These are phyloP conservation scores for Troides helena DNA, from an alignment of 2,888 invertebrate species.

Conservation along the genomic window DNA sequence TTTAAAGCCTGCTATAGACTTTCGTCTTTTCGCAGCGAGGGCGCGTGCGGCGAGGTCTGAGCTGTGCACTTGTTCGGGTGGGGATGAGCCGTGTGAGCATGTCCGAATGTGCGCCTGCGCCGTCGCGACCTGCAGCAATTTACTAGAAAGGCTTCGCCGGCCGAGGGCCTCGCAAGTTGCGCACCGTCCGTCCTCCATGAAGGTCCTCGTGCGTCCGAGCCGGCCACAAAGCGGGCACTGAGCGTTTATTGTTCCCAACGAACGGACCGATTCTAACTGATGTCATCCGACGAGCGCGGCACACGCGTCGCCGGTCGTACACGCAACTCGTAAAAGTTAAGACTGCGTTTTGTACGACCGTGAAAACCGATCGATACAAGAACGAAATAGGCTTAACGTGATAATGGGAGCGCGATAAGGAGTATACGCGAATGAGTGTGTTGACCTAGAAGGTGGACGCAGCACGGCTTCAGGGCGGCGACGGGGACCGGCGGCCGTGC, in stretches of 20 bases:
- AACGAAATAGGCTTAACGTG: slow-evolving; percentile 76
- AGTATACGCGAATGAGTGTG: slow-evolving; percentile 75
- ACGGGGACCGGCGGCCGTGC: slow-evolving; percentile 54
- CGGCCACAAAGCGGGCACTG: slow-evolving; percentile 75
- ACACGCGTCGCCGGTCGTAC: slow-evolving; percentile 66
- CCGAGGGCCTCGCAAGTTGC: slow-evolving; percentile 74
- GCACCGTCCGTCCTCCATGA: slow-evolving; percentile 74
- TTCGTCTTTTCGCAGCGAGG: slow-evolving; percentile 72
- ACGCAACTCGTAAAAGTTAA: slow-evolving; percentile 66
- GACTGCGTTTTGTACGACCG: slow-evolving; percentile 55
- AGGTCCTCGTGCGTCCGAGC: slow-evolving; percentile 72
- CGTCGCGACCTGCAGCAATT: slow-evolving; percentile 73
- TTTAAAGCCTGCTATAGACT: slow-evolving; percentile 70
- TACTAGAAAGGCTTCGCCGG: slow-evolving; percentile 68
- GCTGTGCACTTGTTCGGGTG: slow-evolving; percentile 59
- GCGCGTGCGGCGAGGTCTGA: slow-evolving; percentile 68
- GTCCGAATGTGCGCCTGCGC: slow-evolving; percentile 75
- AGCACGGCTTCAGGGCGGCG: slow-evolving; percentile 70
- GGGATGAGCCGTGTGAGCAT: slow-evolving; percentile 59
- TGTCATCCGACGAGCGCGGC: slow-evolving; percentile 73
- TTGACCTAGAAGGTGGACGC: slow-evolving; percentile 69
- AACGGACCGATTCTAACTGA: slow-evolving; percentile 76
- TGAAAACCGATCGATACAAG: slow-evolving; percentile 66
- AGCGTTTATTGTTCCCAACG: slow-evolving; percentile 72
- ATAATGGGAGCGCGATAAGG: slow-evolving; percentile 76